phyloP scores from a whole-genome alignment of 2,797 vertebrate species.

The Tympanoctomys barrerae region DNA sequence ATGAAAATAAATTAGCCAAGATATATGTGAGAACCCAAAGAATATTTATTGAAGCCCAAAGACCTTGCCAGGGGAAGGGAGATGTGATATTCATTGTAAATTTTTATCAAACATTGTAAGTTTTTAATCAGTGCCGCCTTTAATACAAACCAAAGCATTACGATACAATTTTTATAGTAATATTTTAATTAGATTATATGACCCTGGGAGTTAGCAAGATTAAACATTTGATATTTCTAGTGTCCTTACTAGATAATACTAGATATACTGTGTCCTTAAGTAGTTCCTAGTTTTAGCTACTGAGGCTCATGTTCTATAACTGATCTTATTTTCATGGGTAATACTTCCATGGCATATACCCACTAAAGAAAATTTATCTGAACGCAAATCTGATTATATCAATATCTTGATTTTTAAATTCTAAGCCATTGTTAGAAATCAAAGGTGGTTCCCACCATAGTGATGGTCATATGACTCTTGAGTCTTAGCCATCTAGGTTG shows the following conservation, averaged over 20 bases:
- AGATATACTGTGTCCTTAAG: not conserved
- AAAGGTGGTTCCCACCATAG: not conserved
- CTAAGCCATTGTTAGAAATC: conserved; percentile 15
- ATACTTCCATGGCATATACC: not conserved
- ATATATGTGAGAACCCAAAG: not conserved
- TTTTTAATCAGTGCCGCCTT: conserved; percentile 41
- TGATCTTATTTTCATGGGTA: not conserved
- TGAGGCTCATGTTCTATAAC: not conserved
- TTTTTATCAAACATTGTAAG: not conserved
- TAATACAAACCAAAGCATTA: not conserved
- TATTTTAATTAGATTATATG: conserved; percentile 7
- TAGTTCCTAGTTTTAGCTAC: not conserved
- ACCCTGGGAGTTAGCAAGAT: not conserved
- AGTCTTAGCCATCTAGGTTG: not conserved
- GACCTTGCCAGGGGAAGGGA: not conserved
- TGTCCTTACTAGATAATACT: too few relatives aligned
- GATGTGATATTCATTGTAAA: not conserved
- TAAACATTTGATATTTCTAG: not conserved
- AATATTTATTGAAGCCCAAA: conserved; percentile 21
- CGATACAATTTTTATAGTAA: not conserved
- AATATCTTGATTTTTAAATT: conserved; percentile 10
- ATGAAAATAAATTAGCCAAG: not conserved
- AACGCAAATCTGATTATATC: not conserved
- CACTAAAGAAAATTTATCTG: not conserved
- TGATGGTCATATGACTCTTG: not conserved